Conservation (phyloP, 2,888 invertebrate genomes). For the Endomychus coccineus region DNA sequence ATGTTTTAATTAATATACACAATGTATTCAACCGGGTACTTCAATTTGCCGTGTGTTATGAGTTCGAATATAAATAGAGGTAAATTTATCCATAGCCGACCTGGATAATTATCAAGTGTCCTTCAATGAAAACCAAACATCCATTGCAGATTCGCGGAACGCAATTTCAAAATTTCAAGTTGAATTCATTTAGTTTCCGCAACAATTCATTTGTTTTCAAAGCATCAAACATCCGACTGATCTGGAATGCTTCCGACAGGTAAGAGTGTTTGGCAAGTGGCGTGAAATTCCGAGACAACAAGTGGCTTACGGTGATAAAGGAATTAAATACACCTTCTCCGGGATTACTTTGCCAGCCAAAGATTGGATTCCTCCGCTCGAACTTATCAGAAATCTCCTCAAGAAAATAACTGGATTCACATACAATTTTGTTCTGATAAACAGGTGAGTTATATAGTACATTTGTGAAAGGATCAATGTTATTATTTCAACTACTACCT, state of each 20-base stretch:
- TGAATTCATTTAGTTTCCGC: too few relatives aligned
- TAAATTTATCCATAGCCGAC: too few relatives aligned
- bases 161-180: too few relatives aligned
- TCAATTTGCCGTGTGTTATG: too few relatives aligned
- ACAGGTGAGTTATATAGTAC: slow-evolving; percentile 48
- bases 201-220: not conserved
- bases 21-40: too few relatives aligned
- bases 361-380: slow-evolving; percentile 53
- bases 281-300: slow-evolving; percentile 61
- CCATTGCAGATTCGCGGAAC: too few relatives aligned
- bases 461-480: not conserved
- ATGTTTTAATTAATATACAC: too few relatives aligned
- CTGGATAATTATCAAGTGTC: too few relatives aligned
- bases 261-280: slow-evolving; percentile 59
- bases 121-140: too few relatives aligned
- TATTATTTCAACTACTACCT: too few relatives aligned
- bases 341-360: slow-evolving; percentile 55
- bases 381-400: slow-evolving; percentile 48
- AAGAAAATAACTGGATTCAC: slow-evolving; percentile 46
- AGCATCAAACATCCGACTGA: not conserved
- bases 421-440: slow-evolving; percentile 62
- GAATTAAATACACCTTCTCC: slow-evolving; percentile 59
- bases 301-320: slow-evolving; percentile 60
- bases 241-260: slow-evolving; percentile 22
- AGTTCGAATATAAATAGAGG: too few relatives aligned